Conservation (phyloP, 2,113 vertebrate genomes). For the Naja naja region DNA sequence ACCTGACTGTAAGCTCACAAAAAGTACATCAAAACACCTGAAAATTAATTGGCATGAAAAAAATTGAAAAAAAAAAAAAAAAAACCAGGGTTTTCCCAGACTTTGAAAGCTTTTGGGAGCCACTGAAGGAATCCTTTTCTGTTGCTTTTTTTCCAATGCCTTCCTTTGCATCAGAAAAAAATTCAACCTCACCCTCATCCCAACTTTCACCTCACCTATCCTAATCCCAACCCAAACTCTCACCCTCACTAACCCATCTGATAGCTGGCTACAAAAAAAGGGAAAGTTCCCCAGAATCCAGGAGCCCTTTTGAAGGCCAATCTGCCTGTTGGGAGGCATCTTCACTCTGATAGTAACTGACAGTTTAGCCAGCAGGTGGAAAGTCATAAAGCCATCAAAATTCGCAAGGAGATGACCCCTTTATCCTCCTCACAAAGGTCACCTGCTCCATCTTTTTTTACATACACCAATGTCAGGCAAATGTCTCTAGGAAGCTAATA, state of each 20-base stretch:
- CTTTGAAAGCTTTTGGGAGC: too few relatives aligned
- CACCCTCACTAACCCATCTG: neutral
- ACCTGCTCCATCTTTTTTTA: neutral
- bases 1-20: too few relatives aligned
- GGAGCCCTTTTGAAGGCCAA: neutral
- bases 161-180: too few relatives aligned
- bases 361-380: neutral
- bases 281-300: neutral
- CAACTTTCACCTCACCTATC: neutral
- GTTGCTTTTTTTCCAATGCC: too few relatives aligned
- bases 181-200: neutral
- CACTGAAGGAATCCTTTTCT: too few relatives aligned
- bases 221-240: neutral
- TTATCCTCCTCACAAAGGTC: neutral
- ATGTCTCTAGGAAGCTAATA: neutral
- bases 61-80: too few relatives aligned
- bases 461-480: neutral
- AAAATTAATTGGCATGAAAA: too few relatives aligned
- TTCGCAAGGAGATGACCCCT: neutral
- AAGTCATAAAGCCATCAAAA: neutral
- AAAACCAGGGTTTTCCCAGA: too few relatives aligned
- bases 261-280: neutral
- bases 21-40: too few relatives aligned
- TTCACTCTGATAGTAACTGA: neutral
- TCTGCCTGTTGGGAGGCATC: neutral